Conservation (phyloP, 2,113 vertebrate genomes). For the Prionailurus viverrinus region DNA sequence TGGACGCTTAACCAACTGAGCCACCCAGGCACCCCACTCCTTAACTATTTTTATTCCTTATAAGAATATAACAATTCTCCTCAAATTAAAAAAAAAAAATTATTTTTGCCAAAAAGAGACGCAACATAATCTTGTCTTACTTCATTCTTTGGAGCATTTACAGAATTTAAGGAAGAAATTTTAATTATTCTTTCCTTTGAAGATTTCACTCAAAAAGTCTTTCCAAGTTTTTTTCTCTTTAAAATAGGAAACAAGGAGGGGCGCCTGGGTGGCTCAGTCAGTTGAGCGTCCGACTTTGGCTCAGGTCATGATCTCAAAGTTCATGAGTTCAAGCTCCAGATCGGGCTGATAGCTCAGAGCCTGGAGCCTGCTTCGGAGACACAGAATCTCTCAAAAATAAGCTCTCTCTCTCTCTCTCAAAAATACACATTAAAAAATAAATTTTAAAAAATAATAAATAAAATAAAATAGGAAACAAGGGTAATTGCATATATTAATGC, state of each 20-base stretch:
- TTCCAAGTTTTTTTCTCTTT: slow-evolving; percentile 39
- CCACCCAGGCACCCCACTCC: background rate
- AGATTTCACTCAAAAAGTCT: slow-evolving; percentile 1
- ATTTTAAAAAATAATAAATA: too few relatives aligned
- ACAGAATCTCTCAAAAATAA: too few relatives aligned
- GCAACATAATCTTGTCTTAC: background rate
- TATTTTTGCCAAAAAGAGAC: background rate
- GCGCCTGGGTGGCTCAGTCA: too few relatives aligned
- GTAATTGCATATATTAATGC: background rate
- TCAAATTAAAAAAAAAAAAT: slow-evolving; percentile 25
- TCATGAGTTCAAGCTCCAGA: too few relatives aligned
- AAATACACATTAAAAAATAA: too few relatives aligned
- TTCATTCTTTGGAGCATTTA: background rate
- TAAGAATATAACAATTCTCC: background rate
- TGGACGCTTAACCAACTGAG: too few relatives aligned
- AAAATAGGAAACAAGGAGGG: background rate
- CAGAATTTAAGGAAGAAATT: background rate
- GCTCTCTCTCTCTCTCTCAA: too few relatives aligned
- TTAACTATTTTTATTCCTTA: background rate
- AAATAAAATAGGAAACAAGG: slow-evolving; percentile 32
- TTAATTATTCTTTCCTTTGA: background rate
- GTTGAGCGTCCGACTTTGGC: too few relatives aligned
- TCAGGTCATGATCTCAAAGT: too few relatives aligned
- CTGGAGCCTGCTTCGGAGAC: too few relatives aligned
- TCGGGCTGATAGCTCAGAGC: too few relatives aligned